Conservation (phyloP, 2,888 invertebrate genomes). For the Pyrrhia umbra region DNA sequence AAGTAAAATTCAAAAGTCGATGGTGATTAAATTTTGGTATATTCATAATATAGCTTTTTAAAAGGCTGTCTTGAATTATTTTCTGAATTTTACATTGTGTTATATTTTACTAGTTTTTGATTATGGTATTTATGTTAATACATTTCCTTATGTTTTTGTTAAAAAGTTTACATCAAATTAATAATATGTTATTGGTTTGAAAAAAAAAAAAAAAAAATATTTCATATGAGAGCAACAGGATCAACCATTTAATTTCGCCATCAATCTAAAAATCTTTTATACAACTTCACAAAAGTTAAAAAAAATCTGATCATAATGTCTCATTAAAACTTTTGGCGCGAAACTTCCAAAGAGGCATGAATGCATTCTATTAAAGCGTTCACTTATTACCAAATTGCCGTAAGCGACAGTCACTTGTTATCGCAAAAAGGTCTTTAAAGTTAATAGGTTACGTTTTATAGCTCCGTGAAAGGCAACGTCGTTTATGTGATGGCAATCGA, state of each 20-base stretch:
- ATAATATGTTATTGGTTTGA: too few species aligned
- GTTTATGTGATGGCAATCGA: conserved; percentile 65
- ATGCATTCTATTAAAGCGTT: conserved; percentile 47
- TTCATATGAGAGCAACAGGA: neutral
- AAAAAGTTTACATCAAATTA: too few species aligned
- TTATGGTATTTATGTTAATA: too few species aligned
- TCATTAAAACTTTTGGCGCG: conserved; percentile 52
- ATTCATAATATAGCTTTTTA: too few species aligned
- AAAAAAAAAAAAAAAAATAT: too few species aligned
- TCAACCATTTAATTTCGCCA: neutral
- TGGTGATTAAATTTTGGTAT: too few species aligned
- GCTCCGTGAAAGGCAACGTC: conserved; percentile 64
- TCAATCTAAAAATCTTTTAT: neutral
- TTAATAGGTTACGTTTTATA: conserved; percentile 75
- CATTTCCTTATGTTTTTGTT: too few species aligned
- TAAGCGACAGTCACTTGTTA: conserved; percentile 66
- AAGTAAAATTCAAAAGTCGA: too few species aligned
- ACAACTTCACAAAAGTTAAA: conserved; percentile 12
- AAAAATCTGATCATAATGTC: conserved; percentile 29
- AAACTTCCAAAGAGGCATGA: conserved; percentile 49
- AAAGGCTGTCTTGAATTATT: too few species aligned
- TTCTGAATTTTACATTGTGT: too few species aligned
- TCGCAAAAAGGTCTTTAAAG: conserved; percentile 73
- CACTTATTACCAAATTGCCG: conserved; percentile 58
- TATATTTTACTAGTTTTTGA: too few species aligned